Percentiles rank a stretch among this genome's conserved stretches.
These are phyloP conservation scores for Halichoerus grypus DNA, from an alignment of 2,113 vertebrate genomes.

Conservation along the genomic window DNA sequence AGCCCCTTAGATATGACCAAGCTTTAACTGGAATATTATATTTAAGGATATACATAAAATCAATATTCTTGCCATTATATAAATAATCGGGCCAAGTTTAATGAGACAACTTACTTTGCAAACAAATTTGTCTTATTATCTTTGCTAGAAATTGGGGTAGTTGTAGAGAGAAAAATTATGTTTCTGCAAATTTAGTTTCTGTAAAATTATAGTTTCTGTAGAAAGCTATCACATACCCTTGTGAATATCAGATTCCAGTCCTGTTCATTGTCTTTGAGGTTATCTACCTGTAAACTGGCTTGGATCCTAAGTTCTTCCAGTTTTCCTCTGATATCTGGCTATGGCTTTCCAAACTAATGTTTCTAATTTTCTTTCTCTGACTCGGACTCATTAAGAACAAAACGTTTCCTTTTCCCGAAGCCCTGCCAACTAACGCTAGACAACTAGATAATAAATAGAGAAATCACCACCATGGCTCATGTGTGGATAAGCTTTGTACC, in stretches of 20 bases:
- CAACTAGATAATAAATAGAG: not conserved
- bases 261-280: not conserved
- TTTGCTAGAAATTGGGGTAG: not conserved
- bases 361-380: not conserved
- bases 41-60: not conserved
- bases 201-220: not conserved
- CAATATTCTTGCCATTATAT: not conserved
- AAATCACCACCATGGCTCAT: not conserved
- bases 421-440: not conserved
- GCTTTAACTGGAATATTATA: not conserved
- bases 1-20: not conserved
- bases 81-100: not conserved
- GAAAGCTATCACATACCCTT: not conserved
- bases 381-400: not conserved
- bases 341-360: not conserved
- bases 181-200: not conserved
- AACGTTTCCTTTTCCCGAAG: not conserved
- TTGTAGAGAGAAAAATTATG: not conserved
- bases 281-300: not conserved
- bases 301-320: not conserved
- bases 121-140: not conserved
- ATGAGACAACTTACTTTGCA: not conserved
- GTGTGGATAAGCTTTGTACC: not conserved
- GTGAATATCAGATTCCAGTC: not conserved
- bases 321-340: not conserved